Base-by-base conservation (phyloP, 2,888 invertebrate genomes). In the Tyria jacobaeae region DNA sequence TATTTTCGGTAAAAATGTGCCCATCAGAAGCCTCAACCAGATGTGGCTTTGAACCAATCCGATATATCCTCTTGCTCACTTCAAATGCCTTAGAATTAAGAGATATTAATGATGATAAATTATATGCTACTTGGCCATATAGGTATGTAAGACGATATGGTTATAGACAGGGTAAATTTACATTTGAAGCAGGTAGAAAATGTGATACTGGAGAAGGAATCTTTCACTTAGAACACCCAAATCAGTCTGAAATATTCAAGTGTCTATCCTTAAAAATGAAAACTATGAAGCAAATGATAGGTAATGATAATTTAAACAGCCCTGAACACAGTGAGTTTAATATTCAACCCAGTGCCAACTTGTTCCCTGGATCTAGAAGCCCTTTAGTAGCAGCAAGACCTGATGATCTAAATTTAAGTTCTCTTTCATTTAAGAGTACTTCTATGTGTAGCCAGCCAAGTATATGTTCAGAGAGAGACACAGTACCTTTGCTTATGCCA, bases 181-280 rank as follows among this genome's bases (percentile, higher is more conserved):
- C 97, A 39, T 97, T 98, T 87, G 97, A 98, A 94, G 97, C 97
- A 24, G 97, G 97, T 0, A 94, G 97, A 63, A 97, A 97, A 88
- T 97, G 97, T 89, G 96, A 96, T 73, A 97, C 97, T 1, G 97
- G 97, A 0, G 97, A 97, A 89, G 97, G 97, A 1, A 96, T 96
- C 5, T 97, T 97, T 79, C 96, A 96, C 62, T 88, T 97, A 64
- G 97, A 97, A 82, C 97, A 97, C 83, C 95, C 96, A 48, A 97
- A 97, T 84, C 97, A 97, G 69, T 96, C 97, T 73, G 97, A 97
- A 85, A 97, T 97, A 71, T 97, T 95, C 71, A 96, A 97, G 69
- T 97, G 97, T 81, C 94, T 97, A 75, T 96, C 97, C 12, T 94
- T 96, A 6, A 97, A 97, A 89, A 97, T 97, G 97, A 97, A 97